These are phyloP conservation scores for Petrophora chlorosata DNA, from an alignment of 2,888 invertebrate genomes.

Conservation along the genomic window DNA sequence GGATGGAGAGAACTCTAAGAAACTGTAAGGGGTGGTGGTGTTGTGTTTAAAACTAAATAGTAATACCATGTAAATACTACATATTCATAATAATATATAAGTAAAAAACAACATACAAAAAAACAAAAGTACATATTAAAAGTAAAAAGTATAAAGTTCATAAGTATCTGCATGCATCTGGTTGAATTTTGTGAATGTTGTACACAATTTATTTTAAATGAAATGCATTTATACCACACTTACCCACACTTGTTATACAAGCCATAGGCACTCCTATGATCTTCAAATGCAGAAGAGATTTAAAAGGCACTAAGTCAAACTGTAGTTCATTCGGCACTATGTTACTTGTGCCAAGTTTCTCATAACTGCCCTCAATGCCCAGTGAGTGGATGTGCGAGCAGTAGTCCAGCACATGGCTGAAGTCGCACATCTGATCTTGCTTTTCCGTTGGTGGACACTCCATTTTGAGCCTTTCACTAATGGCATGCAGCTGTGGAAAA, in stretches of 20 bases:
- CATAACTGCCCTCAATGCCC: slow-evolving; percentile 86
- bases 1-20: too few relatives aligned
- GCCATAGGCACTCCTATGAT: slow-evolving; percentile 87
- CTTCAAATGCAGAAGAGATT: slow-evolving; percentile 87
- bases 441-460: slow-evolving; percentile 92
- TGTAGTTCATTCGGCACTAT: slow-evolving; percentile 90
- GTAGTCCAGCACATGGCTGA: slow-evolving; percentile 95
- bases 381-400: slow-evolving; percentile 89
- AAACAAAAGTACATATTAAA: too few relatives aligned
- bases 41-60: too few relatives aligned
- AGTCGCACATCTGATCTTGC: slow-evolving; percentile 91
- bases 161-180: too few relatives aligned
- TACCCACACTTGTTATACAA: slow-evolving; percentile 86
- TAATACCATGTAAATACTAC: too few relatives aligned
- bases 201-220: too few relatives aligned
- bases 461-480: slow-evolving; percentile 93
- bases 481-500: slow-evolving; percentile 91
- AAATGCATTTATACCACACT: slow-evolving; percentile 40
- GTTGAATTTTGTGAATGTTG: too few relatives aligned
- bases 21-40: too few relatives aligned
- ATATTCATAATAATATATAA: too few relatives aligned
- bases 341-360: slow-evolving; percentile 91
- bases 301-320: slow-evolving; percentile 94
- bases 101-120: too few relatives aligned
- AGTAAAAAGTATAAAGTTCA: too few relatives aligned